Evolutionary conservation across 2,888 invertebrate species (phyloP).

Genomic region (Asteroscopus sphinx): DNA sequence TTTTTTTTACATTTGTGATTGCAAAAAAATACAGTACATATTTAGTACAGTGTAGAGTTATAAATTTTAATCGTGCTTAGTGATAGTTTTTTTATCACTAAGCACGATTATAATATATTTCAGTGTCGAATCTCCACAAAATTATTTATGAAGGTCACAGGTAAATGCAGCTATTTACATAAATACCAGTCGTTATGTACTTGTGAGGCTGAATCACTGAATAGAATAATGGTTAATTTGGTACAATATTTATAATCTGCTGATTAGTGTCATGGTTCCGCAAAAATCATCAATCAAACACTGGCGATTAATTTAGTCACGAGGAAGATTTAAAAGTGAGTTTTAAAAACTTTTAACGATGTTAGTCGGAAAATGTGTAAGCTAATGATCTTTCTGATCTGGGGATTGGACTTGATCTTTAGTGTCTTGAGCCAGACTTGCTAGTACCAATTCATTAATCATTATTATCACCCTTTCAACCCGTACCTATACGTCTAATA

Average conservation of each 20-base stretch:
- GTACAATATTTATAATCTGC: neutral
- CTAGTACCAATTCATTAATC: too few relatives aligned
- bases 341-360: neutral
- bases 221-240: conserved; percentile 15
- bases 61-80: too few relatives aligned
- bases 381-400: too few relatives aligned
- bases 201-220: conserved; percentile 15
- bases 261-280: neutral
- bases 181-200: conserved; percentile 33
- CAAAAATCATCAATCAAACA: neutral
- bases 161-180: conserved; percentile 34
- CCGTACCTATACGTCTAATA: too few relatives aligned
- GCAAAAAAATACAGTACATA: too few relatives aligned
- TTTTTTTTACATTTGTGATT: too few relatives aligned
- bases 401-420: too few relatives aligned
- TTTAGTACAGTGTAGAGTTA: too few relatives aligned
- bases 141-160: conserved; percentile 35
- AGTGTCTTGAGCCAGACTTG: too few relatives aligned
- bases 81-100: conserved; percentile 2
- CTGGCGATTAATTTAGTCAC: neutral
- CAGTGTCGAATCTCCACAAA: neutral
- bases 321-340: neutral
- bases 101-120: conserved; percentile 5
- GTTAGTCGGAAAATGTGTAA: neutral
- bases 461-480: too few relatives aligned